These are phyloP conservation scores for Morphnarchus princeps DNA, from an alignment of 2,113 vertebrate genomes.

Conservation along the genomic window DNA sequence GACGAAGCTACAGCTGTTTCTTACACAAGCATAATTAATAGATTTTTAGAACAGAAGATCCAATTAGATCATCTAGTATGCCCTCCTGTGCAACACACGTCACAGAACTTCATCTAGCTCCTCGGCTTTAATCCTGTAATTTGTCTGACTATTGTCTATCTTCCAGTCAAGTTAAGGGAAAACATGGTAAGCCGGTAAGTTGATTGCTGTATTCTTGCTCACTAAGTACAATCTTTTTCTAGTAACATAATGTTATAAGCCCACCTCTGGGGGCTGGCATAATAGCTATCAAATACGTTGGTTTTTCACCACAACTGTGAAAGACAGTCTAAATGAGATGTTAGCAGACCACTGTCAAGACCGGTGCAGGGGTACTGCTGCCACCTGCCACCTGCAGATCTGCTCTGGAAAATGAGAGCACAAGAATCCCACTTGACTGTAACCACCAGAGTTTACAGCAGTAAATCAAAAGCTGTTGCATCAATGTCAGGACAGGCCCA, in stretches of 20 bases:
- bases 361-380: accelerated
- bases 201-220: background rate
- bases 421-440: background rate
- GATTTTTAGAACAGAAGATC: background rate
- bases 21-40: background rate
- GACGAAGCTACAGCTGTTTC: background rate
- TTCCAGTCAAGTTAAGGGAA: background rate
- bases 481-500: background rate
- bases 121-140: background rate
- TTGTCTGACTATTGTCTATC: background rate
- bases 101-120: background rate
- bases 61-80: background rate
- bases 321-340: background rate
- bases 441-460: background rate
- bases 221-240: background rate
- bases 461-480: background rate
- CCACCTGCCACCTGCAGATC: background rate
- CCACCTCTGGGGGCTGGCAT: background rate
- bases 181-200: accelerated
- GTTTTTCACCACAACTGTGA: background rate
- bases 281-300: accelerated
- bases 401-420: background rate
- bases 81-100: background rate
- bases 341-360: accelerated
- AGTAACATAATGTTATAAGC: background rate